These are phyloP conservation scores for Perca flavescens DNA, from an alignment of 2,113 vertebrate species.

Conservation along the genomic window DNA sequence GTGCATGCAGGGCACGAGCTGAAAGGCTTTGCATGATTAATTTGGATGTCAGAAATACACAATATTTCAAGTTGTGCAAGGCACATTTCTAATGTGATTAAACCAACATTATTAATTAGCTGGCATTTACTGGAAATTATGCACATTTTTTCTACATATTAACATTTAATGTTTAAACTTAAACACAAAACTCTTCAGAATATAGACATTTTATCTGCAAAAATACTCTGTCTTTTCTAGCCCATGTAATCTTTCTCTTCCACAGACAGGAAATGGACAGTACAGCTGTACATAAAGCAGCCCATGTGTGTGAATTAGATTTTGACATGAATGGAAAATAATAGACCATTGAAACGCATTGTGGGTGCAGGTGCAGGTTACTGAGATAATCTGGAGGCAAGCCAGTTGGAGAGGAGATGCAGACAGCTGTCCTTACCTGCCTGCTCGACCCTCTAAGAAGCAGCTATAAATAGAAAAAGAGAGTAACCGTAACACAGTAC, in stretches of 20 bases:
- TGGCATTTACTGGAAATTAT: neutral
- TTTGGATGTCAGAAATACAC: slow-evolving; percentile 18
- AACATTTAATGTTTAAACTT: neutral
- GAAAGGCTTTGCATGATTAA: slow-evolving; percentile 23
- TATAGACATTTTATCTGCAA: slow-evolving; percentile 14
- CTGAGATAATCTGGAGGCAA: slow-evolving; percentile 69
- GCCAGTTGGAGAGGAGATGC: slow-evolving; percentile 62
- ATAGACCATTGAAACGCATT: slow-evolving; percentile 73
- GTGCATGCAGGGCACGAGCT: neutral
- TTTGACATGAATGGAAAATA: slow-evolving; percentile 73
- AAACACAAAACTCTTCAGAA: neutral
- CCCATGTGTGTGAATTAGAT: slow-evolving; percentile 57
- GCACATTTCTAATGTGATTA: neutral
- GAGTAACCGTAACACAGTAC: neutral
- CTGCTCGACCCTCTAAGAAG: slow-evolving; percentile 46
- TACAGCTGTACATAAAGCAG: slow-evolving; percentile 60
- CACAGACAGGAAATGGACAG: slow-evolving; percentile 22
- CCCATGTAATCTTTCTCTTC: slow-evolving; percentile 7
- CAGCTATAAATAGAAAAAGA: slow-evolving; percentile 65
- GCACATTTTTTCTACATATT: neutral
- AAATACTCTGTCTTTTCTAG: slow-evolving; percentile 19
- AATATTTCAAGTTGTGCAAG: slow-evolving; percentile 2
- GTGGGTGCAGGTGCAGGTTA: slow-evolving; percentile 77
- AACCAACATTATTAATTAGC: slow-evolving; percentile 18
- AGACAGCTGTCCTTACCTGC: slow-evolving; percentile 70